These are phyloP conservation scores for Alaudala cheleensis DNA, from an alignment of 2,113 vertebrate genomes.

Conservation along the genomic window DNA sequence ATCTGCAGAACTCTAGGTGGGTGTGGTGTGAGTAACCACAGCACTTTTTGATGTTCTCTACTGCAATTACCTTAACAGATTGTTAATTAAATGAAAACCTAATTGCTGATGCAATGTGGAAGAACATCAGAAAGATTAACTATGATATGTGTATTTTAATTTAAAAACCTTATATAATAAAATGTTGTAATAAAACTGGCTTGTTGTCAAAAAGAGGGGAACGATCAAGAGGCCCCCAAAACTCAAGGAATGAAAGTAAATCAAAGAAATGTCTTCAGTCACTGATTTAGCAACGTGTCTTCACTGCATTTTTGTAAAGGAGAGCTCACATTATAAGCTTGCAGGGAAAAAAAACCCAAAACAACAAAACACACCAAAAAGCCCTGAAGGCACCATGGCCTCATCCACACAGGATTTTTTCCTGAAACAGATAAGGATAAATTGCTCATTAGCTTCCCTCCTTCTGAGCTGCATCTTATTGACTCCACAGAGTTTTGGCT, in stretches of 20 bases:
- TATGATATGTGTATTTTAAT: background rate
- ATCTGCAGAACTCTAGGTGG: background rate
- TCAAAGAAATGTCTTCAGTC: background rate
- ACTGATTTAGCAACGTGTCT: background rate
- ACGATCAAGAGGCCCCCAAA: background rate
- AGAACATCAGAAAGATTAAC: conserved; percentile 19
- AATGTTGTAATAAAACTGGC: background rate
- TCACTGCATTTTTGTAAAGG: background rate
- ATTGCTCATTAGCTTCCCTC: background rate
- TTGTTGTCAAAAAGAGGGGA: background rate
- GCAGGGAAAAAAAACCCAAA: accelerated
- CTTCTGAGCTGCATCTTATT: background rate
- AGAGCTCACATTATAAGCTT: background rate
- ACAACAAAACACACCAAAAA: background rate
- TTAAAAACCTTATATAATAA: background rate
- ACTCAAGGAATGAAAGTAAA: background rate
- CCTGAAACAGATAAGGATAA: background rate
- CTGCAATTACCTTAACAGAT: conserved; percentile 21
- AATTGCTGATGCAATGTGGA: conserved; percentile 39
- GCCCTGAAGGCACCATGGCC: background rate
- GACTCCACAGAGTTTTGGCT: background rate
- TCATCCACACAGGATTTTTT: background rate
- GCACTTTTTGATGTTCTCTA: background rate
- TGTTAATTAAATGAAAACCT: conserved; percentile 25
- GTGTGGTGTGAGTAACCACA: background rate